Conservation (phyloP, 2,113 vertebrate genomes). For the Melospiza georgiana region DNA sequence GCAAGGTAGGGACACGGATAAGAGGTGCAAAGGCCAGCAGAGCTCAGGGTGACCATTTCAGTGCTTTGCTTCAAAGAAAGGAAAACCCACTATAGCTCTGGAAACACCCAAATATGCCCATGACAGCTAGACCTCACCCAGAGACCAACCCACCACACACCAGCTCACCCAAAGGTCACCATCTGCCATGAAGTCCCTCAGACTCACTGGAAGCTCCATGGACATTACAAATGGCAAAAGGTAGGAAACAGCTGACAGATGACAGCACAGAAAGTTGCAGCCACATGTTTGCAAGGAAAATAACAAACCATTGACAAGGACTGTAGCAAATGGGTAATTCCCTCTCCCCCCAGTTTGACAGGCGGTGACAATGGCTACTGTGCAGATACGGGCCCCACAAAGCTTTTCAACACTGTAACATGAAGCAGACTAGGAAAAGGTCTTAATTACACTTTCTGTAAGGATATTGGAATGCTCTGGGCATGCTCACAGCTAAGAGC, state of each 20-base stretch:
- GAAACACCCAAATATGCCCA: slow-evolving; percentile 8
- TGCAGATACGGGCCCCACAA: slow-evolving; percentile 12
- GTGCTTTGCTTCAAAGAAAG: slow-evolving; percentile 8
- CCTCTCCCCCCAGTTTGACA: slow-evolving; percentile 40
- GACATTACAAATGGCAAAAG: not conserved
- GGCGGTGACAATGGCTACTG: slow-evolving; percentile 38
- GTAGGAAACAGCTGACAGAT: slow-evolving; percentile 4
- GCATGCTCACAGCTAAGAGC: not conserved
- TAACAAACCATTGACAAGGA: slow-evolving; percentile 25
- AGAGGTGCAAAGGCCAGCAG: slow-evolving; percentile 4
- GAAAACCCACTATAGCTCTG: not conserved
- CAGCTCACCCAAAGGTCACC: slow-evolving; percentile 34
- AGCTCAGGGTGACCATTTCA: slow-evolving; percentile 1
- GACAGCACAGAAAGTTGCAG: slow-evolving; percentile 21
- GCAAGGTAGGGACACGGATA: not conserved
- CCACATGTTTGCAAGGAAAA: slow-evolving; percentile 23
- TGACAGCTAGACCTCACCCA: not conserved
- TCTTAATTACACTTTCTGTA: slow-evolving; percentile 29
- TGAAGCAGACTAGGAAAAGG: slow-evolving; percentile 39
- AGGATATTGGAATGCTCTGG: not conserved
- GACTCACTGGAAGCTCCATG: not conserved
- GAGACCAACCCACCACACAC: not conserved
- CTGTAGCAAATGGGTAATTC: slow-evolving; percentile 35
- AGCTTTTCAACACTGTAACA: slow-evolving; percentile 44
- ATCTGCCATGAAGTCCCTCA: slow-evolving; percentile 6